Evolutionary conservation across 2,888 invertebrate species (phyloP), one percentile per base, ranked within the genome.

Genomic region (Rosalia funebris): DNA sequence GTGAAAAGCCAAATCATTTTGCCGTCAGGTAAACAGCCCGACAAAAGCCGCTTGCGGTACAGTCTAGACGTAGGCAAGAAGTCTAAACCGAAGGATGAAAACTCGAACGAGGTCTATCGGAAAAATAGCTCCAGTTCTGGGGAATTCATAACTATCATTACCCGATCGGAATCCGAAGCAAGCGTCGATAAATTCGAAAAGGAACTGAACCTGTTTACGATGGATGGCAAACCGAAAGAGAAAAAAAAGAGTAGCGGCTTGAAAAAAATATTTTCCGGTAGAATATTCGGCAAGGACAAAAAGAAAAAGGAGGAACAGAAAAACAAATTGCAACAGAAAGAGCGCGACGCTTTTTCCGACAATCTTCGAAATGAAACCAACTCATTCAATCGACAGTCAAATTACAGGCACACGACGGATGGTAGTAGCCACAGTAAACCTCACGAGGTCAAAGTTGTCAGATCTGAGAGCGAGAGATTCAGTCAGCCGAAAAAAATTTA

Each of bases 291-390:
- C 1, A 81, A 79, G 57, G 70, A 78, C 39, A 81, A 79, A 57
- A 82, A 82, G 57, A 82, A 81, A 45, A 82, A 83, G 60, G 82
- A 82, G 50, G 74, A 77, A 2, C 81, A 81, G 39, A 78, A 77
- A 46, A 79, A 77, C 34, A 74, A 72, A 39, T 57, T 68, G 7
- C 71, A 71, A 62, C 55, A 59, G 14, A 71, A 65, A 63, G 65
- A 69, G n/a, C 77, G 67, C 48, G 61, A 11, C 9, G 60, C 45
- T 0, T 15, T 57, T 53, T 73, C 68, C 14, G 77, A 80, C 39
- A 79, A 79, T 62, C 68, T 70, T 4, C 76, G 80, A 60, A 82
- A 81, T 58, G 81, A 81, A 70, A 73, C 76, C 10, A 71, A 76
- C 64, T 46, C 60, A 17, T 75, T 73, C 36, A 78, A 73, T 53